Conservation (phyloP, 2,888 invertebrate genomes). For the Tuta absoluta region DNA sequence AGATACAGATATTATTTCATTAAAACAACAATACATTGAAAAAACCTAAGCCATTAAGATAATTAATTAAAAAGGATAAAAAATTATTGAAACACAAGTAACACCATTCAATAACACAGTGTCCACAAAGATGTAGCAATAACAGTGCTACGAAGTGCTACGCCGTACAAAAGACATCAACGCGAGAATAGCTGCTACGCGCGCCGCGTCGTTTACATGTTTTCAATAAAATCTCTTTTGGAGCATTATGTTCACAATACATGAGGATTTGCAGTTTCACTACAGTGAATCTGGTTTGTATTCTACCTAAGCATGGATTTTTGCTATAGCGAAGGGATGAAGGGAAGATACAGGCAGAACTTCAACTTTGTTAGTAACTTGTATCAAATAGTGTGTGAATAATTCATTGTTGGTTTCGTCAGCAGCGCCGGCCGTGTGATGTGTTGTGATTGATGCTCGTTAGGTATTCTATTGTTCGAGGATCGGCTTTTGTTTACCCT, state of each 20-base stretch:
- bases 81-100: neutral
- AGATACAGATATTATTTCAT: no score
- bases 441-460: neutral
- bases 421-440: neutral
- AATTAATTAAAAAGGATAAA: neutral
- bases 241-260: neutral
- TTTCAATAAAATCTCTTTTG: neutral
- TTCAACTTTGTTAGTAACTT: no score
- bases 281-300: neutral
- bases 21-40: no score
- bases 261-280: neutral
- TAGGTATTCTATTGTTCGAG: neutral
- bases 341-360: no score
- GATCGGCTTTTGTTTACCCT: neutral
- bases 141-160: slow-evolving; percentile 2
- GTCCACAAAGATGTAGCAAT: neutral
- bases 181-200: slow-evolving; percentile 24
- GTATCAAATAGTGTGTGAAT: no score
- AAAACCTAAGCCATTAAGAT: no score
- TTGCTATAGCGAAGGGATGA: no score
- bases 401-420: no score
- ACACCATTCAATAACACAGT: neutral
- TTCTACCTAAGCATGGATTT: neutral
- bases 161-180: slow-evolving; percentile 34
- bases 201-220: neutral